These are phyloP conservation scores for Mylabris phalerata DNA, from an alignment of 1,140 invertebrate species.

Conservation along the genomic window DNA sequence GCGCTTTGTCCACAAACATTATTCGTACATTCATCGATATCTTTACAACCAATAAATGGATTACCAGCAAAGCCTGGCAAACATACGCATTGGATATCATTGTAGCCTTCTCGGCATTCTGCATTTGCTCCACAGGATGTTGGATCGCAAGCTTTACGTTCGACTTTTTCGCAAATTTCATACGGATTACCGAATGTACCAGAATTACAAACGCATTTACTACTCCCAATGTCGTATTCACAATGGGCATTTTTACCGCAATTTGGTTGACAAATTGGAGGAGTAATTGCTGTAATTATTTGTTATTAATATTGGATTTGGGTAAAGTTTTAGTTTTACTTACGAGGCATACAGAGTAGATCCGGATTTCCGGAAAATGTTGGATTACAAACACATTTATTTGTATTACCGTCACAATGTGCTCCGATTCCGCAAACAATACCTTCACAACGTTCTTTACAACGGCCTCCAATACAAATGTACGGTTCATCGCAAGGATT, in stretches of 20 bases:
- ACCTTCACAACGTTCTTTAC: constrained; percentile 77
- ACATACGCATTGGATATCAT: constrained; percentile 73
- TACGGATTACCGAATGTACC: constrained; percentile 84
- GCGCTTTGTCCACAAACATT: constrained; percentile 80
- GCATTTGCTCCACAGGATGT: constrained; percentile 71
- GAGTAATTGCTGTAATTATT: constrained; percentile 59
- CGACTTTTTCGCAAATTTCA: constrained; percentile 56
- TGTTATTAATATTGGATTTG: neutral
- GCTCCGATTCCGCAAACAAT: constrained; percentile 77
- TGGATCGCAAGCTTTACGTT: constrained; percentile 64
- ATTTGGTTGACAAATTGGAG: constrained; percentile 68
- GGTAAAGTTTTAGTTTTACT: constrained; percentile 43
- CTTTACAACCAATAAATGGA: constrained; percentile 76
- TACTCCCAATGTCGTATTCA: constrained; percentile 64
- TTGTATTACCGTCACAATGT: constrained; percentile 68
- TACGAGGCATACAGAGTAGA: constrained; percentile 83
- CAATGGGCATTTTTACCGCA: constrained; percentile 83
- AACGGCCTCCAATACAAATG: constrained; percentile 75
- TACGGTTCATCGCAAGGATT: constrained; percentile 70
- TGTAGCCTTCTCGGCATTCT: constrained; percentile 65
- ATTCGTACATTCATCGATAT: constrained; percentile 77
- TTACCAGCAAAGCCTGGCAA: constrained; percentile 76
- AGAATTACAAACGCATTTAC: constrained; percentile 75
- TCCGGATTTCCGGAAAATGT: constrained; percentile 85
- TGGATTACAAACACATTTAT: constrained; percentile 78